phyloP scores from a whole-genome alignment of 2,888 invertebrate genomes.

The Tenthredo distinguenda region DNA sequence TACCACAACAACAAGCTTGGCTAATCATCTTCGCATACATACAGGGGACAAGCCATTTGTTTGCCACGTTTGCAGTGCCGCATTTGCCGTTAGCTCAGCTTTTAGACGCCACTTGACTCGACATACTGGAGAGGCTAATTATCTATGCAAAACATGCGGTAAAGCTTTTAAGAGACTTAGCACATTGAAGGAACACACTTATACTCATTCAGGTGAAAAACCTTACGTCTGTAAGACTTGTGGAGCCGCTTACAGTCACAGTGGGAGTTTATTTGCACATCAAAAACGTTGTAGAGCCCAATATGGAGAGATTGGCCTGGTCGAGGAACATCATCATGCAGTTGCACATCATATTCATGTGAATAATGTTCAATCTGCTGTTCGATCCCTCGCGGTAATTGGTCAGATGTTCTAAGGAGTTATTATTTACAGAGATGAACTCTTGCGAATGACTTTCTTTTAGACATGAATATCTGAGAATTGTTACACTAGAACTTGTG shows the following conservation, averaged over 20 bases:
- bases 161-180: conserved; percentile 76
- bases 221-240: conserved; percentile 77
- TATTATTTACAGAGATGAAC: conserved; percentile 19
- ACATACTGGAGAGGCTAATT: conserved; percentile 77
- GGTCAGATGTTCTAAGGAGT: conserved; percentile 72
- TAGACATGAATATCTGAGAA: background rate
- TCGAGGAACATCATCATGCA: conserved; percentile 69
- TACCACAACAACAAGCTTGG: conserved; percentile 75
- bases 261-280: conserved; percentile 76
- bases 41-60: conserved; percentile 76
- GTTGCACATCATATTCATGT: conserved; percentile 74
- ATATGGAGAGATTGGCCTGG: conserved; percentile 70
- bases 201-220: conserved; percentile 76
- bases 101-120: conserved; percentile 74
- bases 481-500: conserved; percentile 41
- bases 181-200: conserved; percentile 76
- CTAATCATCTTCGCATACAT: conserved; percentile 76
- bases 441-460: background rate
- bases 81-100: conserved; percentile 76
- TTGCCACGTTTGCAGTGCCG: conserved; percentile 76
- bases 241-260: conserved; percentile 76
- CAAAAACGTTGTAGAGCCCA: conserved; percentile 75
- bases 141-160: conserved; percentile 75
- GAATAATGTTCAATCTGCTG: conserved; percentile 74
- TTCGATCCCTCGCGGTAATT: conserved; percentile 75